These are phyloP conservation scores for Agelaius phoeniceus DNA, from an alignment of 2,113 vertebrate genomes.

Conservation along the genomic window DNA sequence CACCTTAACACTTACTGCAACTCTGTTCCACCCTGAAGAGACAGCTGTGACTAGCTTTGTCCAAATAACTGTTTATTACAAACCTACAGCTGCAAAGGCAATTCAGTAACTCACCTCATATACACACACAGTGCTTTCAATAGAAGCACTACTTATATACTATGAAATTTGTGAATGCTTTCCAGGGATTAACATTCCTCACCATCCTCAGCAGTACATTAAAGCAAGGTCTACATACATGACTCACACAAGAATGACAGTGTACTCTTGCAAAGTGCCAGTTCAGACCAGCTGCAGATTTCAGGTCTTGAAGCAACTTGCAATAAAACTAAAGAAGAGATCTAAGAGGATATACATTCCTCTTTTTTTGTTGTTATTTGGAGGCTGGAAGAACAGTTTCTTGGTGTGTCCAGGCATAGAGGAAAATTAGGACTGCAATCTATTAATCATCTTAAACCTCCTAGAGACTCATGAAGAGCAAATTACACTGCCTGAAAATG, in stretches of 20 bases:
- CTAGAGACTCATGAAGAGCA: neutral
- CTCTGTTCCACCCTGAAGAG: neutral
- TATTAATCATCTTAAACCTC: constrained; percentile 10
- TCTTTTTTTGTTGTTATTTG: neutral
- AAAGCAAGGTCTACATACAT: neutral
- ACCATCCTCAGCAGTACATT: neutral
- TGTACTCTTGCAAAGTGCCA: neutral
- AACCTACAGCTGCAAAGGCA: neutral
- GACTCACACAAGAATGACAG: neutral
- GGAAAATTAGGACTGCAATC: neutral
- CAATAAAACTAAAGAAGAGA: neutral
- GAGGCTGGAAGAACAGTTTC: neutral
- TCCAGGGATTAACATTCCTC: neutral
- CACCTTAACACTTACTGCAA: neutral
- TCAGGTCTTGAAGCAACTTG: neutral
- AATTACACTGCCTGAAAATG: constrained; percentile 11
- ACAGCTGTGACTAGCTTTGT: neutral
- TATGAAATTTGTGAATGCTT: neutral
- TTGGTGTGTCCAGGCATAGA: neutral
- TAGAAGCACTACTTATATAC: neutral
- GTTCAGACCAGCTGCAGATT: neutral
- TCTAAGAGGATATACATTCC: neutral
- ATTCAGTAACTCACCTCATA: neutral
- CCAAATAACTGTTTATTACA: neutral
- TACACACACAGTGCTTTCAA: neutral